Percentiles rank a stretch among this genome's conserved stretches.
These are phyloP conservation scores for Labeo calbasu DNA, from an alignment of 2,797 vertebrate species.

Conservation along the genomic window DNA sequence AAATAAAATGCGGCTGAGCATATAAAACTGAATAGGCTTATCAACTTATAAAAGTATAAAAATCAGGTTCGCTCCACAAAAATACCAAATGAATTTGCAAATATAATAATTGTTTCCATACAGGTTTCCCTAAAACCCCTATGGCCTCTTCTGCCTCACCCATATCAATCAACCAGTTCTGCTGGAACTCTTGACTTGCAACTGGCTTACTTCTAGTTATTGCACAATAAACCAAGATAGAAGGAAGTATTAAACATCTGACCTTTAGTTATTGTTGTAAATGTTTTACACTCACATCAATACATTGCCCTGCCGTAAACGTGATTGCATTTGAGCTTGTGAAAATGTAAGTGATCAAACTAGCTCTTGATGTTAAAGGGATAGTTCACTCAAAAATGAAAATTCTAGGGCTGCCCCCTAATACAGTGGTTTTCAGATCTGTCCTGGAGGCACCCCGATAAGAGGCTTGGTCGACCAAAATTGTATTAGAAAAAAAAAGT, in stretches of 20 bases:
- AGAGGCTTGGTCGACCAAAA: no score
- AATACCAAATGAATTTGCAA: neutral
- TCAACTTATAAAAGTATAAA: neutral
- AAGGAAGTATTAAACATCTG: constrained; percentile 3
- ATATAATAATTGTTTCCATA: neutral
- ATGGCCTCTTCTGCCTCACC: neutral
- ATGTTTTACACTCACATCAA: neutral
- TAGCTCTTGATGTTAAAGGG: neutral
- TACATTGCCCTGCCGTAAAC: constrained; percentile 1
- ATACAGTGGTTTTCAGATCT: no score
- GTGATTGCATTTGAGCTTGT: neutral
- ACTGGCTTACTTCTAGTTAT: neutral
- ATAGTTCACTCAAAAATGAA: no score
- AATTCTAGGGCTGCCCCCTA: no score
- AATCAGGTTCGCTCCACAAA: neutral
- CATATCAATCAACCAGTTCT: neutral
- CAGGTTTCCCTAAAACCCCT: neutral
- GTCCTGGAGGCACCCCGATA: no score
- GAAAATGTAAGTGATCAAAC: neutral
- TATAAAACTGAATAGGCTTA: neutral
- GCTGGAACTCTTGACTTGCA: neutral
- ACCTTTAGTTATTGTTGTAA: neutral
- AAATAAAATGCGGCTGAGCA: neutral
- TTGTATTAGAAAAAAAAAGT: no score
- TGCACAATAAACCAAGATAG: constrained; percentile 2